phyloP scores from a whole-genome alignment of 2,888 invertebrate genomes.

The Ennomos erosarius region DNA sequence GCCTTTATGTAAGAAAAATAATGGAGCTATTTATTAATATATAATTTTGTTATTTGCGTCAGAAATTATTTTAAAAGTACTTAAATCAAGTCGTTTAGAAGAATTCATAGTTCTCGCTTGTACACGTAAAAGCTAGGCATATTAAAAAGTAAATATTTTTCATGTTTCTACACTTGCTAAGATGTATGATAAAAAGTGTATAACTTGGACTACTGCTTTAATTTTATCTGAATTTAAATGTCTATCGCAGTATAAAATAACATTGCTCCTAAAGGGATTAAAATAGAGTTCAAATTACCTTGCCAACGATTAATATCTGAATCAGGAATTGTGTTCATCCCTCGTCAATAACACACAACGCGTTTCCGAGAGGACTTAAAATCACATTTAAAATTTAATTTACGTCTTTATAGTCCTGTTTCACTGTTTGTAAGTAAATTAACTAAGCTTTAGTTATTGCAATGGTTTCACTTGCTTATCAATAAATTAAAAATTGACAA shows the following conservation, averaged over 20 bases:
- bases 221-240: constrained; percentile 20
- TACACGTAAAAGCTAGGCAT: too few species aligned
- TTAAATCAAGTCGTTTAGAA: too few species aligned
- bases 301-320: constrained; percentile 44
- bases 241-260: constrained; percentile 28
- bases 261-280: constrained; percentile 4
- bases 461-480: neutral
- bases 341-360: constrained; percentile 56
- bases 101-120: too few species aligned
- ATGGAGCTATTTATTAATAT: too few species aligned
- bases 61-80: too few species aligned
- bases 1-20: too few species aligned
- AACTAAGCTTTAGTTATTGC: constrained; percentile 21
- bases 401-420: constrained; percentile 51
- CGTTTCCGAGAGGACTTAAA: constrained; percentile 53
- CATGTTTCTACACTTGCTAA: too few species aligned
- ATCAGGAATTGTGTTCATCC: constrained; percentile 62
- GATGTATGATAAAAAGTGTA: too few species aligned
- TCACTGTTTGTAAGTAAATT: constrained; percentile 32
- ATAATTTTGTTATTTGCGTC: too few species aligned
- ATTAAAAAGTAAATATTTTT: too few species aligned
- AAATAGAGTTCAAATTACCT: constrained; percentile 49
- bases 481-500: neutral
- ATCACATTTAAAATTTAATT: constrained; percentile 53
- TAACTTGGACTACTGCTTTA: constrained; percentile 25